phyloP scores from a whole-genome alignment of 2,797 vertebrate genomes.

The Podarcis lilfordi region DNA sequence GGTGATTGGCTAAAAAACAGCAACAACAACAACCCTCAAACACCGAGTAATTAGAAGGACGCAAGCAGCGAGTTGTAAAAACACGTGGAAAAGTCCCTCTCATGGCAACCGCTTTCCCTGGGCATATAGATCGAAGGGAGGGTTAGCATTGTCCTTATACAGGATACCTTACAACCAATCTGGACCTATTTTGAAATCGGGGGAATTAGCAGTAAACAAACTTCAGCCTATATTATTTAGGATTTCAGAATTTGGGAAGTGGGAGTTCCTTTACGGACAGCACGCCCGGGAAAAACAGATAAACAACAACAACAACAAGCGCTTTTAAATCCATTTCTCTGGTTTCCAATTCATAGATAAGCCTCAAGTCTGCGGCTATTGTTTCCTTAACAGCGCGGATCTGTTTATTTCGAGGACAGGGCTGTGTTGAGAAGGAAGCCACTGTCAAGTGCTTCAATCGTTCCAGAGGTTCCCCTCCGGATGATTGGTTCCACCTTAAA shows the following conservation, averaged over 20 bases:
- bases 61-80: constrained; percentile 33
- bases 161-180: not conserved
- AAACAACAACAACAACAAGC: too few relatives aligned
- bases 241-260: not conserved
- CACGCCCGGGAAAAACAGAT: not conserved
- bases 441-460: not conserved
- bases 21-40: not conserved
- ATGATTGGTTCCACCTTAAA: constrained; percentile 90
- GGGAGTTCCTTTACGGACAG: not conserved
- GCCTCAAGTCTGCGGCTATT: not conserved
- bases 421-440: not conserved
- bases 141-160: constrained; percentile 16
- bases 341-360: constrained; percentile 14
- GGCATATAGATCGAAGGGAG: not conserved
- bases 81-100: constrained; percentile 32
- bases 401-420: constrained; percentile 28
- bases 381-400: constrained; percentile 25
- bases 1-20: constrained; percentile 56
- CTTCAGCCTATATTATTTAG: constrained; percentile 2
- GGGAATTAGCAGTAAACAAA: not conserved
- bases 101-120: constrained; percentile 11
- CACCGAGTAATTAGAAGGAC: constrained; percentile 62
- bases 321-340: not conserved
- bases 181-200: not conserved
- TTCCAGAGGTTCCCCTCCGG: constrained; percentile 42